Conservation (phyloP, 2,113 vertebrate genomes). For the Gavia stellata region DNA sequence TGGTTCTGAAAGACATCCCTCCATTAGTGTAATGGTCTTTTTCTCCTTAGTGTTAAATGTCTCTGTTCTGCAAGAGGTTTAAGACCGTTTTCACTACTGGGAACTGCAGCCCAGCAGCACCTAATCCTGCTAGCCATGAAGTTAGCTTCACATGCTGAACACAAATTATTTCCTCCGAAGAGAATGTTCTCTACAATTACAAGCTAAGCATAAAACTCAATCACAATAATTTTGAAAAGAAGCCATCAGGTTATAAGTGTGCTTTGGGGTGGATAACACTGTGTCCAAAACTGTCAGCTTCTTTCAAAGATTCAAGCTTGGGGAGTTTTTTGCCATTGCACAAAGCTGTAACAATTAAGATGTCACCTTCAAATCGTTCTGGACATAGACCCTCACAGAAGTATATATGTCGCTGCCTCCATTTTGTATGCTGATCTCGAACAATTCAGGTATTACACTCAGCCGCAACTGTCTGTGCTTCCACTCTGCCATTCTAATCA, state of each 20-base stretch:
- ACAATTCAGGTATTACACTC: neutral
- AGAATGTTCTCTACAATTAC: accelerated
- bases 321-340: neutral
- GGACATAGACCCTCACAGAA: neutral
- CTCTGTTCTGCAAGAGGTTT: neutral
- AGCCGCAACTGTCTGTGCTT: neutral
- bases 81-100: neutral
- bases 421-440: neutral
- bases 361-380: neutral
- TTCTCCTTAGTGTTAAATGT: neutral
- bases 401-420: neutral
- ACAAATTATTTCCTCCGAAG: neutral
- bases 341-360: neutral
- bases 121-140: neutral
- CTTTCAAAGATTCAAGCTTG: neutral
- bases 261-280: neutral
- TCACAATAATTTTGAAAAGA: neutral
- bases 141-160: neutral
- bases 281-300: neutral
- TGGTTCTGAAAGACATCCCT: neutral
- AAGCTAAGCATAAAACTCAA: neutral
- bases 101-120: neutral
- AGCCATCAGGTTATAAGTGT: neutral
- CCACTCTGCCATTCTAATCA: neutral
- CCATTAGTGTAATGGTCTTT: accelerated